phyloP scores from a whole-genome alignment of 2,888 invertebrate species.

The Dynastes maya region DNA sequence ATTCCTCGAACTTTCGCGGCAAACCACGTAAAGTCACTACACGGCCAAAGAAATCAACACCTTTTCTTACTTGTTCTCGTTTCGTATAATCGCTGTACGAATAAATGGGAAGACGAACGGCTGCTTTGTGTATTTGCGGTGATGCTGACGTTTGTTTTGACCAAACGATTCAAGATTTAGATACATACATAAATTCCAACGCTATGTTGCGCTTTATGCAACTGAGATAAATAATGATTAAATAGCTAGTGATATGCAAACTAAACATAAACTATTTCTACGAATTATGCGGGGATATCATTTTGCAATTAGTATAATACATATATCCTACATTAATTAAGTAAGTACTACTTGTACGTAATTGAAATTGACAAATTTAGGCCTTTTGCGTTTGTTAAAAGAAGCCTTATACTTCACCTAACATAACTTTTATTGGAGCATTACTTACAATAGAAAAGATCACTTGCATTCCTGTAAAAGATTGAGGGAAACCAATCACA shows the following conservation, averaged over 20 bases:
- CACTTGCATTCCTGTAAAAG: too few species aligned
- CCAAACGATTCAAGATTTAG: neutral
- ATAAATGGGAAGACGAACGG: neutral
- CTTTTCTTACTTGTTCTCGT: neutral
- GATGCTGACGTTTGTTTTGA: neutral
- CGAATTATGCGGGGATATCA: neutral
- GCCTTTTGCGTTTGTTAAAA: too few species aligned
- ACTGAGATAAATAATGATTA: neutral
- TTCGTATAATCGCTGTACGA: neutral
- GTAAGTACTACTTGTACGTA: too few species aligned
- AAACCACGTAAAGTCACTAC: too few species aligned
- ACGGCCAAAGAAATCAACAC: neutral
- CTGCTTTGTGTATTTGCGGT: neutral
- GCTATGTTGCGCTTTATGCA: slow-evolving; percentile 1
- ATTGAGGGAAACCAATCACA: too few species aligned
- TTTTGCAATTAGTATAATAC: too few species aligned
- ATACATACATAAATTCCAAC: neutral
- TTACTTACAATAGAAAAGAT: too few species aligned
- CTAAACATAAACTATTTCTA: neutral
- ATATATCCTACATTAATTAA: too few species aligned
- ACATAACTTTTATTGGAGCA: too few species aligned
- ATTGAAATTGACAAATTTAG: too few species aligned
- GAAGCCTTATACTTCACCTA: too few species aligned
- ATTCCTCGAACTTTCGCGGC: neutral
- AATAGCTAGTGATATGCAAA: neutral